These are phyloP conservation scores for Tipula unca DNA, from an alignment of 2,888 invertebrate species.

Conservation along the genomic window DNA sequence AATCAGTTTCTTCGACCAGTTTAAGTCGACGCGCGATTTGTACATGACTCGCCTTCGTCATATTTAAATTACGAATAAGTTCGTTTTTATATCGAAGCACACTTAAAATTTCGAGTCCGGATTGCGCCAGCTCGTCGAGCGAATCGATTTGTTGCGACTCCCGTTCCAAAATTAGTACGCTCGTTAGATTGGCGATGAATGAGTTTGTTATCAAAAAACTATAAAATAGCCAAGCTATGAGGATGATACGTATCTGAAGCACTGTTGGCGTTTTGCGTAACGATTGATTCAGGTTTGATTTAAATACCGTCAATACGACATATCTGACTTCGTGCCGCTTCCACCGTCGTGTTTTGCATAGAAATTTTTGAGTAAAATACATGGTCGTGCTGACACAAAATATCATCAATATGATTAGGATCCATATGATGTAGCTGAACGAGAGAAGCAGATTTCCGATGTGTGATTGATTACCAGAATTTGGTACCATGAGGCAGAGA, in stretches of 20 bases:
- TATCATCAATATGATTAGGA: slow-evolving; percentile 25
- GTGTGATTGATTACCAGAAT: slow-evolving; percentile 44
- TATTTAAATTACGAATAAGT: slow-evolving; percentile 39
- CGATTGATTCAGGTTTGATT: slow-evolving; percentile 30
- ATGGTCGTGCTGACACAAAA: not conserved
- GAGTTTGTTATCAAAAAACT: slow-evolving; percentile 36
- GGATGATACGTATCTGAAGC: slow-evolving; percentile 30
- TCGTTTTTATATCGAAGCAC: slow-evolving; percentile 39
- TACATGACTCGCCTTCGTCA: slow-evolving; percentile 30
- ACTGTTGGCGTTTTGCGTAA: slow-evolving; percentile 26
- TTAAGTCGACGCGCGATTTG: slow-evolving; percentile 38
- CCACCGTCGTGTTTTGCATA: not conserved
- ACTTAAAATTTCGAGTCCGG: slow-evolving; percentile 37
- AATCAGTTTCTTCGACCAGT: slow-evolving; percentile 40
- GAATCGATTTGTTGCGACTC: slow-evolving; percentile 35
- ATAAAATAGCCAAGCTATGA: slow-evolving; percentile 36
- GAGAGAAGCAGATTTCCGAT: slow-evolving; percentile 42
- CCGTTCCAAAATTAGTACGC: slow-evolving; percentile 35
- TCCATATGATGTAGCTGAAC: slow-evolving; percentile 34
- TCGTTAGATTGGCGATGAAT: slow-evolving; percentile 38
- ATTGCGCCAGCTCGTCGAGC: slow-evolving; percentile 31
- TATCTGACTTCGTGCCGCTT: not conserved
- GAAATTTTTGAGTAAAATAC: not conserved
- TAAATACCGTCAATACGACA: not conserved
- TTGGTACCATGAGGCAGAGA: slow-evolving; percentile 48